Percentiles rank a stretch among this genome's conserved stretches.
Conservation (phyloP, 2,888 invertebrate species). For the Periphyllus acericola region DNA sequence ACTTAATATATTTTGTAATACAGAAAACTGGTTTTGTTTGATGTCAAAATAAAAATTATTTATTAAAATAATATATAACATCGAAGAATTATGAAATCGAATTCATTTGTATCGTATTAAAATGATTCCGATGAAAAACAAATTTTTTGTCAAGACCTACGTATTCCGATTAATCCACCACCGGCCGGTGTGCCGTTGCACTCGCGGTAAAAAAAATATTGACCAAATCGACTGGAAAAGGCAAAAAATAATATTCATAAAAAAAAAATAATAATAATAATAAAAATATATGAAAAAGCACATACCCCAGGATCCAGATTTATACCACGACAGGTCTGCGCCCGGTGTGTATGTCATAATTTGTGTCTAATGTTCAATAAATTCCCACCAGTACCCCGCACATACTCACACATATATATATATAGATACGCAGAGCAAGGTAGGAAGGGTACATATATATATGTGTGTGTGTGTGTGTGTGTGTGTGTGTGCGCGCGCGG, state of each 20-base stretch:
- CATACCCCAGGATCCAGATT: constrained; percentile 42
- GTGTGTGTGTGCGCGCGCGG: not conserved
- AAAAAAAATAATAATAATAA: constrained; percentile 6
- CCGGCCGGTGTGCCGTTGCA: too few species aligned
- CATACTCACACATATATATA: not conserved
- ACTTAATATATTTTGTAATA: too few species aligned
- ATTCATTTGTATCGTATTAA: too few species aligned
- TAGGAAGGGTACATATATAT: not conserved
- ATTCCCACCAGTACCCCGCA: constrained; percentile 26
- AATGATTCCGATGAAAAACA: not conserved
- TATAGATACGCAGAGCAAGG: not conserved
- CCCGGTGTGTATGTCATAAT: constrained; percentile 53
- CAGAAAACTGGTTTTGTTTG: too few species aligned
- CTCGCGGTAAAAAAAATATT: not conserved
- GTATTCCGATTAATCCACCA: constrained; percentile 20
- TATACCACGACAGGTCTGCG: constrained; percentile 47
- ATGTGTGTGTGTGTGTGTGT: not conserved
- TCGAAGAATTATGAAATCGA: too few species aligned
- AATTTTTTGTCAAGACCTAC: not conserved
- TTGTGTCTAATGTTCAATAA: constrained; percentile 61
- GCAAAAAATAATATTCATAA: constrained; percentile 15
- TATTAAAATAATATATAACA: too few species aligned
- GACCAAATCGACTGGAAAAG: not conserved
- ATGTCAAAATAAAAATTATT: too few species aligned
- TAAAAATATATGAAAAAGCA: constrained; percentile 4